A percentile compares a stretch with the other conserved stretches of the same genome.
phyloP scores from a whole-genome alignment of 1,140 invertebrate species.

The Capitella teleta region DNA sequence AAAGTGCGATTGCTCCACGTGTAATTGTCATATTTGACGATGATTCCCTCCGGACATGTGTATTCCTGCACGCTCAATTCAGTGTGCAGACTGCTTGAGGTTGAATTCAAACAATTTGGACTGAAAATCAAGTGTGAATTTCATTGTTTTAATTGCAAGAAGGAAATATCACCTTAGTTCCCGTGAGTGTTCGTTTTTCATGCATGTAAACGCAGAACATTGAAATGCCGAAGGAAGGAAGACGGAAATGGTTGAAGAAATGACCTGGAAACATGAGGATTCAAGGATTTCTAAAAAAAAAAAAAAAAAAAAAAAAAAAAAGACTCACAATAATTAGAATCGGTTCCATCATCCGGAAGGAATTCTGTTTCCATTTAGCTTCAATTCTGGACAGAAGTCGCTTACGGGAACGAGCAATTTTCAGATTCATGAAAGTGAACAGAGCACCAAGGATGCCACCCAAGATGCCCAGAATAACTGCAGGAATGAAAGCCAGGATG shows the following conservation, averaged over 20 bases:
- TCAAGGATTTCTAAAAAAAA: not conserved
- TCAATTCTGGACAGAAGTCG: slow-evolving; percentile 14
- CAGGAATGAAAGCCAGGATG: slow-evolving; percentile 34
- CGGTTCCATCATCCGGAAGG: slow-evolving; percentile 28
- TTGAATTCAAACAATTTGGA: no score
- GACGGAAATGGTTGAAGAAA: not conserved
- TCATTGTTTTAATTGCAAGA: no score
- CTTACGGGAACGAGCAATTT: slow-evolving; percentile 48
- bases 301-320: not conserved
- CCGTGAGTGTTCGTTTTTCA: no score
- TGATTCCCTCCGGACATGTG: no score
- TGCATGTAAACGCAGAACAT: no score
- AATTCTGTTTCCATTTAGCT: slow-evolving; percentile 19
- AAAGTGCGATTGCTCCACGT: no score
- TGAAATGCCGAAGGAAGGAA: not conserved
- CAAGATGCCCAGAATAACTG: slow-evolving; percentile 13
- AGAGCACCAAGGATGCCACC: slow-evolving; percentile 73
- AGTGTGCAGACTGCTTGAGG: no score
- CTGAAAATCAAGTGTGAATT: no score
- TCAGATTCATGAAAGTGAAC: slow-evolving; percentile 82
- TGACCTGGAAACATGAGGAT: not conserved
- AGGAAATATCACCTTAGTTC: no score
- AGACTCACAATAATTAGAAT: slow-evolving; percentile 30
- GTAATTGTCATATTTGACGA: no score
- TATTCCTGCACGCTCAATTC: no score